Base-by-base conservation (phyloP, 2,113 vertebrate genomes). In the Telmatochromis sp. region DNA sequence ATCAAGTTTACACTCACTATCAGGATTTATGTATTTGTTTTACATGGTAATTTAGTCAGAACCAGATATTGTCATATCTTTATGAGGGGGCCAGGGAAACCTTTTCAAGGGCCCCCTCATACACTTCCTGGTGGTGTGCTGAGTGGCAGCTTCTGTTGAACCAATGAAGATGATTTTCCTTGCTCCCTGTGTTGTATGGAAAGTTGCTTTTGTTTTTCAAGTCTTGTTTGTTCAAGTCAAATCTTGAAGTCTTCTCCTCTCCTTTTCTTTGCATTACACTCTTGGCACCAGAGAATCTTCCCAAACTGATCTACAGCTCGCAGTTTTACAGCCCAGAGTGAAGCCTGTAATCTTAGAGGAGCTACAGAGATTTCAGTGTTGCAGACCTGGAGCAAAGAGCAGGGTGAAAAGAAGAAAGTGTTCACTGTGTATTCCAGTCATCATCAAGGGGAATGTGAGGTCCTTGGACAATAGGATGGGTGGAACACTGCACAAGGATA, bases 1-100 rank as follows among this genome's bases (percentile, higher is more conserved):
- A 28, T 47, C 40, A 47, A 45, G 23, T 5, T 78, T 50, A 31
- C 9, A 31, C 71, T 31, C 71, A 31, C 42, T 78, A 78, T 78
- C 45, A 78, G 23, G 42, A 78, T 7, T 50, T 28, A 4, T 50
- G 23, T 31, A 1, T 75, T 75, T 50, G 15, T 50, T 50, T 50
- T 31, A 75, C 0, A 5, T 12, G 42, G 1, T 75, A 50, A 50
- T 50, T 0, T 4, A 45, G 23, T 19, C 71, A 31, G 0, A 19
- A 50, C 9, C 23, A 31, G 71, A 75, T 11, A 28, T 28, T 75
- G 42, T 31, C 23, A 2, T 1, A 75, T 1, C 40, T 19, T 50
- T 19, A n/a, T 63, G 9, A 33, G 58, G 0, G 4, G 0, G 40
- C 0, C 5, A 17, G 40, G 21, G 8, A 45, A 26, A 73, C 14